Evolutionary conservation across 2,113 vertebrate species (phyloP).

Genomic region (Rhinichthys klamathensis): DNA sequence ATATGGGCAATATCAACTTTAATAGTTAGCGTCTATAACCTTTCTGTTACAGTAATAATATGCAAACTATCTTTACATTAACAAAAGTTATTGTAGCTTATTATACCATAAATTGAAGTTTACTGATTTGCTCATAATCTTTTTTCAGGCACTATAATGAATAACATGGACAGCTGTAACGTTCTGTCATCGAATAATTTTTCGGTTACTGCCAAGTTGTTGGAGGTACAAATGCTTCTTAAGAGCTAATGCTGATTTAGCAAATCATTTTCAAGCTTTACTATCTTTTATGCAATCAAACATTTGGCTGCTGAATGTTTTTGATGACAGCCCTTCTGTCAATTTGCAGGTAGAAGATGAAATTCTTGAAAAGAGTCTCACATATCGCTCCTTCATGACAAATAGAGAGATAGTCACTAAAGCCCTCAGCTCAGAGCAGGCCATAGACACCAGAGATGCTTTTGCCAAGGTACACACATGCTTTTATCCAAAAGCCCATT

Average conservation of each 20-base stretch:
- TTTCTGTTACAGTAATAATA: background rate
- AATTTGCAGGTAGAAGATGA: slow-evolving; percentile 77
- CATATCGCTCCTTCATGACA: slow-evolving; percentile 83
- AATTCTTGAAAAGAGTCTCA: slow-evolving; percentile 81
- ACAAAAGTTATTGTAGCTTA: background rate
- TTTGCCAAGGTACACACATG: slow-evolving; percentile 85
- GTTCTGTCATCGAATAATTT: slow-evolving; percentile 82
- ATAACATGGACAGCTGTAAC: slow-evolving; percentile 88
- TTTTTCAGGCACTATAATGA: slow-evolving; percentile 74
- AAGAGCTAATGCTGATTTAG: background rate
- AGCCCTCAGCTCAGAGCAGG: slow-evolving; percentile 82
- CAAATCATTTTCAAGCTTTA: background rate
- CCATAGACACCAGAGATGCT: slow-evolving; percentile 86
- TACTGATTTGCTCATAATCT: slow-evolving; percentile 36
- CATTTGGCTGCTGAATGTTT: background rate
- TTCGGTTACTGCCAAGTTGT: slow-evolving; percentile 71
- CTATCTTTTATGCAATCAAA: background rate
- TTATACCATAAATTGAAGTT: background rate
- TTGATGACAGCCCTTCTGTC: background rate
- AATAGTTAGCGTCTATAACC: slow-evolving; percentile 72
- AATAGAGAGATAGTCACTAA: slow-evolving; percentile 85
- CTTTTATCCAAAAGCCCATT: too few relatives aligned
- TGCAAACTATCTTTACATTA: background rate
- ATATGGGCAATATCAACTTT: slow-evolving; percentile 90
- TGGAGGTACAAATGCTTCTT: slow-evolving; percentile 79